Evolutionary conservation across 1,140 invertebrate species (phyloP).

Genomic region (Calliopsis andreniformis): DNA sequence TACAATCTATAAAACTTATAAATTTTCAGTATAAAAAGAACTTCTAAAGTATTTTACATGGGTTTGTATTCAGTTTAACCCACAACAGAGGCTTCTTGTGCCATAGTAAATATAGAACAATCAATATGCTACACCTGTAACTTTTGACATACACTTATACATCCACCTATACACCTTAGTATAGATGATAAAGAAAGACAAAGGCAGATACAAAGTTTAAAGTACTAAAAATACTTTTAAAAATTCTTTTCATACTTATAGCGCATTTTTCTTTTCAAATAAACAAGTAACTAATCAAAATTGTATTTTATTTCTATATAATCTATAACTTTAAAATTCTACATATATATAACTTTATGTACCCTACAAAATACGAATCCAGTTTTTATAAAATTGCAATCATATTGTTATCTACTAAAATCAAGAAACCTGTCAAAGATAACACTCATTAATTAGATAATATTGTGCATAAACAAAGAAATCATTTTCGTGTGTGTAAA

Average conservation of each 20-base stretch:
- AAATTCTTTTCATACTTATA: no score
- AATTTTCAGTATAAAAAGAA: background rate
- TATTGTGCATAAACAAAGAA: background rate
- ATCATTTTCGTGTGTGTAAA: background rate
- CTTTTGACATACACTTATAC: constrained; percentile 36
- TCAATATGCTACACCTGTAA: constrained; percentile 48
- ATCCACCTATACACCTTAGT: background rate
- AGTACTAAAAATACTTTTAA: no score
- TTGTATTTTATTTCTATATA: no score
- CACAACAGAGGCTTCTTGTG: constrained; percentile 6
- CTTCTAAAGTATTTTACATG: background rate
- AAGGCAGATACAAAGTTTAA: background rate
- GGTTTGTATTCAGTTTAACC: constrained; percentile 19
- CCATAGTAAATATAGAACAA: constrained; percentile 49
- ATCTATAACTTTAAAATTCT: no score
- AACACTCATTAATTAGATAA: no score
- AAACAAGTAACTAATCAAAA: no score
- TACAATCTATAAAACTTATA: background rate
- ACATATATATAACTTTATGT: no score
- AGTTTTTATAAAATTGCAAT: no score
- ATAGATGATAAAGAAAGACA: background rate
- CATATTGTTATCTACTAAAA: no score
- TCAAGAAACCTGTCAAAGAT: no score
- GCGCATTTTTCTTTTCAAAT: no score
- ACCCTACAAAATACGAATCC: no score